These are phyloP conservation scores for Tokudaia tokunoshimensis DNA, from an alignment of 2,797 vertebrate genomes.

Conservation along the genomic window DNA sequence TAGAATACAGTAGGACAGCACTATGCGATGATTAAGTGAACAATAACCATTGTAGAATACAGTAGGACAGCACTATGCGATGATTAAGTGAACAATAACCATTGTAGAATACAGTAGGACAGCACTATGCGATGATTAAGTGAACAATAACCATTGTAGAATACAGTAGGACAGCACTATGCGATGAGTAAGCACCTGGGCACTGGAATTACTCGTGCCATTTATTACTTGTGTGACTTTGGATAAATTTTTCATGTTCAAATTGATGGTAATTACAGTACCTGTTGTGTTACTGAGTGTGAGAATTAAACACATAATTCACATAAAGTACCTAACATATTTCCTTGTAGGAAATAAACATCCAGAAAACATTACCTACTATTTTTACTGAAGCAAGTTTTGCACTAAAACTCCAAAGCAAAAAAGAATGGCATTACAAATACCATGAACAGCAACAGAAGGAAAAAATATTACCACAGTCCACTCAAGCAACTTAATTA, in stretches of 20 bases:
- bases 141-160: neutral
- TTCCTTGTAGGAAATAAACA: neutral
- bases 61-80: neutral
- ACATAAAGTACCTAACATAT: neutral
- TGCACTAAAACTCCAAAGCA: neutral
- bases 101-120: fast-evolving
- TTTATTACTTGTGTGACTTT: neutral
- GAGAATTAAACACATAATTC: neutral
- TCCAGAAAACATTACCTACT: neutral
- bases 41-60: fast-evolving
- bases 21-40: too few species aligned
- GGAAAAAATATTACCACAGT: neutral
- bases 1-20: too few species aligned
- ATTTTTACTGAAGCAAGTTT: neutral
- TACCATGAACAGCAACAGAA: neutral
- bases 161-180: neutral
- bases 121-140: too few species aligned
- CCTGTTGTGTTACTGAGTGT: neutral
- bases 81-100: neutral
- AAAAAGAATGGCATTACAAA: neutral
- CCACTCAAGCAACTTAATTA: neutral
- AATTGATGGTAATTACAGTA: neutral
- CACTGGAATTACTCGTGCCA: neutral
- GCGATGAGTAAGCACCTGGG: neutral
- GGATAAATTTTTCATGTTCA: neutral